Conservation (phyloP, 1,140 invertebrate species). For the Drosophila setifemur region DNA sequence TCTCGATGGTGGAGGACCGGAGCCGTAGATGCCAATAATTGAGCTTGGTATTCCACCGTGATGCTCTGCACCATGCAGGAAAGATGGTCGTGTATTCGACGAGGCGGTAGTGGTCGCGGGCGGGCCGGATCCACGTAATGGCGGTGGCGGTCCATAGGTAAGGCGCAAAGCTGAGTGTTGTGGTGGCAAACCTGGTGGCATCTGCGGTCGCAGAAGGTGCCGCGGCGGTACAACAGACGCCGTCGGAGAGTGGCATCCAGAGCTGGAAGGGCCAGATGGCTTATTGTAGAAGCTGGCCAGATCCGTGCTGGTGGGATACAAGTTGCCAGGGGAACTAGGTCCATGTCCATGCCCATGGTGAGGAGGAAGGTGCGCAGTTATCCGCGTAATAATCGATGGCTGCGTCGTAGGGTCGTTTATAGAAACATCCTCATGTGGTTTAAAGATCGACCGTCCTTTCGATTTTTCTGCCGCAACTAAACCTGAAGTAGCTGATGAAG, state of each 20-base stretch:
- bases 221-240: constrained; percentile 38
- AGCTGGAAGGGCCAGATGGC: constrained; percentile 13
- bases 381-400: constrained; percentile 86
- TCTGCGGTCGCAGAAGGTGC: constrained; percentile 40
- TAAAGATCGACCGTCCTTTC: constrained; percentile 68
- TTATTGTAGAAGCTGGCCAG: constrained; percentile 61
- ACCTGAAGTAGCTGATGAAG: constrained; percentile 19
- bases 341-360: constrained; percentile 31
- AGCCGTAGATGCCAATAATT: constrained; percentile 41
- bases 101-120: constrained; percentile 32
- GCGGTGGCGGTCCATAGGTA: constrained; percentile 76
- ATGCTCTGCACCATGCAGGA: constrained; percentile 62
- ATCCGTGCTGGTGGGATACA: constrained; percentile 64
- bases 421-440: constrained; percentile 72
- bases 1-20: constrained; percentile 69
- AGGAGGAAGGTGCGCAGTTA: constrained; percentile 84
- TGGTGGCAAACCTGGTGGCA: constrained; percentile 50
- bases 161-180: constrained; percentile 62
- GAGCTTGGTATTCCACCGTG: constrained; percentile 50
- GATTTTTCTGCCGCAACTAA: constrained; percentile 24
- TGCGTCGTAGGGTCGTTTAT: constrained; percentile 80
- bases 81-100: constrained; percentile 45
- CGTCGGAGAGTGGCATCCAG: constrained; percentile 36
- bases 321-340: constrained; percentile 35
- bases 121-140: constrained; percentile 55